Evolutionary conservation across 2,888 invertebrate genomes (phyloP), one percentile per base, ranked within the genome.

Genomic region (Sycophila texana): DNA sequence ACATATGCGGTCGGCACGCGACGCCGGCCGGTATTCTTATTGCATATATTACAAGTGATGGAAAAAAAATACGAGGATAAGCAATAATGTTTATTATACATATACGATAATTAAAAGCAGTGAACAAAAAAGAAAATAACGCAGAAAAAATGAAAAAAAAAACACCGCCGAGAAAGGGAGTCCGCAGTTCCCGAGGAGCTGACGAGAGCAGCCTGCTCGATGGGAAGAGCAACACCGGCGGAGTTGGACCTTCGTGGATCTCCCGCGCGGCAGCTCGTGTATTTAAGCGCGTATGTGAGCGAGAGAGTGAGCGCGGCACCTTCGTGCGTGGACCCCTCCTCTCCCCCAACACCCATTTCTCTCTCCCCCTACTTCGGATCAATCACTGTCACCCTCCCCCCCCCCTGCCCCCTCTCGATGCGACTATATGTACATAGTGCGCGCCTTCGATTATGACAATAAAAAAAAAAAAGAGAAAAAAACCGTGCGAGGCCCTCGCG

Each of bases 391-490:
- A 73, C 72, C 61, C 78, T 10, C 20, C 20, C 3, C 26, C 26
- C 26, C 13, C n/a, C 30, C 39, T 61, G 26, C 26, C 61, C 39
- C 22, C 73, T 72, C 63, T 67, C 49, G 74, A 81, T 81, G 81
- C 81, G 81, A 79, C 79, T 79, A 77, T 79, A 22, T 77, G 65
- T 65, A 77, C 49, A 79, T 79, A 79, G 81, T 77, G 57, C 81
- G 79, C 81, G 81, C 81, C 81, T 81, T 81, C 71, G 81, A 81
- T 63, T 74, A 71, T 81, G 81, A 81, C 81, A 81, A 81, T 81
- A 81, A 76, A 63, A 26, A n/a, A 39, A 61, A 61, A 4, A 30
- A 26, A n/a, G n/a, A n/a, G n/a, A n/a, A 30, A 10, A 63, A 63
- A 63, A n/a, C 16, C 53, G n/a, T 4, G 53, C 53, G 14, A 53